A percentile compares a stretch with the other conserved stretches of the same genome.
Evolutionary conservation across 2,797 vertebrate genomes (phyloP).

Genomic region (Crenuchus spilurus): DNA sequence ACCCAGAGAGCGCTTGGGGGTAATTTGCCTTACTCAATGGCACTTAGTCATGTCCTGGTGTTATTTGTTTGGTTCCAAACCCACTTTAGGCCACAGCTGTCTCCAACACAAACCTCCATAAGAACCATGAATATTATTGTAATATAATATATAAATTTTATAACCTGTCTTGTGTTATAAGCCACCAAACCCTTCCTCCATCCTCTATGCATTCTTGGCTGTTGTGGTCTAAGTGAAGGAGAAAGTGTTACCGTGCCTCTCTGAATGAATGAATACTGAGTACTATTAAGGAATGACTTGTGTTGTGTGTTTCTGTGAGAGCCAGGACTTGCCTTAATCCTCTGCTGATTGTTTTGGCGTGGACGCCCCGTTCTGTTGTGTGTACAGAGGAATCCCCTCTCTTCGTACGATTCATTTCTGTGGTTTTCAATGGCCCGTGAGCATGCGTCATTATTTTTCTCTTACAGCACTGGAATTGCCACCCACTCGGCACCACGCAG

Average conservation of each 20-base stretch:
- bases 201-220: not conserved
- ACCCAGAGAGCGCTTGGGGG: too few relatives aligned
- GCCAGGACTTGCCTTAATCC: conserved; percentile 21
- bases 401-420: conserved; percentile 65
- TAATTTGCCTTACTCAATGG: too few relatives aligned
- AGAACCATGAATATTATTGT: too few relatives aligned
- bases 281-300: not conserved
- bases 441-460: conserved; percentile 66
- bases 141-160: not conserved
- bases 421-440: conserved; percentile 68
- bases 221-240: not conserved
- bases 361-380: conserved; percentile 51
- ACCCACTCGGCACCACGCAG: conserved; percentile 51
- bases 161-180: not conserved
- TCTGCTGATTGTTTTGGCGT: conserved; percentile 33
- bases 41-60: too few relatives aligned
- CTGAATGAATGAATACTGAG: conserved; percentile 3
- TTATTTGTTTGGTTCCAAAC: too few relatives aligned
- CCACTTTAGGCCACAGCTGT: too few relatives aligned
- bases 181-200: not conserved
- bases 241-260: not conserved
- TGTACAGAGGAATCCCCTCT: conserved; percentile 73
- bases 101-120: too few relatives aligned
- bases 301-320: conserved; percentile 10
- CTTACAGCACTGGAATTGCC: conserved; percentile 55